Conservation (phyloP, 1,140 invertebrate species). For the Platyscapa corneri region DNA sequence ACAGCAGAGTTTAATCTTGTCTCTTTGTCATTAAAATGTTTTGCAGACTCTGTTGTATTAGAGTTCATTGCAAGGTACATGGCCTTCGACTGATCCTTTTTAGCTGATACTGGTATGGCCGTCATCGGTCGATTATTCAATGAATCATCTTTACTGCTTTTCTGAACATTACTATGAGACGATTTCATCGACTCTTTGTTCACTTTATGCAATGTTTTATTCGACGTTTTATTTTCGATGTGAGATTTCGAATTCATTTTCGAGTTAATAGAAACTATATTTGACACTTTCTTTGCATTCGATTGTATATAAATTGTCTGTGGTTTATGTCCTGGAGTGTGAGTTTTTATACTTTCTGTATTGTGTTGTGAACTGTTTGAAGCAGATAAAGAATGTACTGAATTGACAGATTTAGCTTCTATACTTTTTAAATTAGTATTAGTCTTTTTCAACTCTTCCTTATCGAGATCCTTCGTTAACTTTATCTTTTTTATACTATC, state of each 20-base stretch:
- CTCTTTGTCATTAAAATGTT: constrained; percentile 37
- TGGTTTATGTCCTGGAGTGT: constrained; percentile 15
- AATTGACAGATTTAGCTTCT: constrained; percentile 19
- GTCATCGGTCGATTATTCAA: constrained; percentile 43
- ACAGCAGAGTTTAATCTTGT: constrained; percentile 15
- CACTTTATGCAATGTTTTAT: constrained; percentile 30
- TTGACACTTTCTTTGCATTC: constrained; percentile 7
- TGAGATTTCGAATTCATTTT: constrained; percentile 34
- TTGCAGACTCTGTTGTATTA: constrained; percentile 33
- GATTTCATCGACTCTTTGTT: constrained; percentile 20
- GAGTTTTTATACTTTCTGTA: neutral
- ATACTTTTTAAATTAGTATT: neutral
- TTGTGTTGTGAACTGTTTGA: constrained; percentile 36
- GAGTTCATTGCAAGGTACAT: constrained; percentile 38
- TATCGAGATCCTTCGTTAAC: constrained; percentile 19
- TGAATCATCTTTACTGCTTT: constrained; percentile 8
- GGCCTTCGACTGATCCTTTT: constrained; percentile 45
- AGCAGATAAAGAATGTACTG: neutral
- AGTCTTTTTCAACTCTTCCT: constrained; percentile 18
- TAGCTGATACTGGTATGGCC: constrained; percentile 37
- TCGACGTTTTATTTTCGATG: constrained; percentile 11
- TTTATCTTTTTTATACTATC: constrained; percentile 31
- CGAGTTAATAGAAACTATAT: neutral
- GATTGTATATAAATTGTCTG: constrained; percentile 11
- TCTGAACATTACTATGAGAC: constrained; percentile 10